A percentile compares a stretch with the other conserved stretches of the same genome.
phyloP scores from a whole-genome alignment of 2,888 invertebrate genomes.

The Agrenia bidenticulata region DNA sequence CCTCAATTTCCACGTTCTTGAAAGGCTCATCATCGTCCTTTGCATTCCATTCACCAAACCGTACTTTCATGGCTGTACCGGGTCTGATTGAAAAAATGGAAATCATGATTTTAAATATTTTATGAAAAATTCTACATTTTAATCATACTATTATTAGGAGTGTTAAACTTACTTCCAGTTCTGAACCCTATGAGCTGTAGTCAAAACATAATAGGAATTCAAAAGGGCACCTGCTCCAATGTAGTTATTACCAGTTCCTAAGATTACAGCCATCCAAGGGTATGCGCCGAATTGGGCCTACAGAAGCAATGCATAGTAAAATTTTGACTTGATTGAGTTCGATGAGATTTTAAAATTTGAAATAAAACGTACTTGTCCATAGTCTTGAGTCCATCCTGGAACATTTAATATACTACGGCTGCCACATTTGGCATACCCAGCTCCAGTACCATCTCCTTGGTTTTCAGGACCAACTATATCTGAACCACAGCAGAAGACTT shows the following conservation, averaged over 20 bases:
- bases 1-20: conserved; percentile 65
- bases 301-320: too few relatives aligned
- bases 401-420: conserved; percentile 37
- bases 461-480: neutral
- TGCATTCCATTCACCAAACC: conserved; percentile 77
- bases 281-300: conserved; percentile 69
- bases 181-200: conserved; percentile 71
- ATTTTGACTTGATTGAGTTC: conserved; percentile 3
- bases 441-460: conserved; percentile 12
- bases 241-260: conserved; percentile 65
- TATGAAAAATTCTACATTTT: too few relatives aligned
- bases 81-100: conserved; percentile 22
- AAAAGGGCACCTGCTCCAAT: conserved; percentile 73
- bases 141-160: too few relatives aligned
- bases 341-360: neutral
- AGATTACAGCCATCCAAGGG: conserved; percentile 70
- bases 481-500: conserved; percentile 46
- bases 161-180: conserved; percentile 54
- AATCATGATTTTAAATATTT: too few relatives aligned
- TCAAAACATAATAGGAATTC: conserved; percentile 67
- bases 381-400: conserved; percentile 38
- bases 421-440: conserved; percentile 43
- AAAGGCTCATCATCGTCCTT: conserved; percentile 66
- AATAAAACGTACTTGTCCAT: conserved; percentile 43
- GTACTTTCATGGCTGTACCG: conserved; percentile 61